These are phyloP conservation scores for Aricia artaxerxes DNA, from an alignment of 2,888 invertebrate species.

Conservation along the genomic window DNA sequence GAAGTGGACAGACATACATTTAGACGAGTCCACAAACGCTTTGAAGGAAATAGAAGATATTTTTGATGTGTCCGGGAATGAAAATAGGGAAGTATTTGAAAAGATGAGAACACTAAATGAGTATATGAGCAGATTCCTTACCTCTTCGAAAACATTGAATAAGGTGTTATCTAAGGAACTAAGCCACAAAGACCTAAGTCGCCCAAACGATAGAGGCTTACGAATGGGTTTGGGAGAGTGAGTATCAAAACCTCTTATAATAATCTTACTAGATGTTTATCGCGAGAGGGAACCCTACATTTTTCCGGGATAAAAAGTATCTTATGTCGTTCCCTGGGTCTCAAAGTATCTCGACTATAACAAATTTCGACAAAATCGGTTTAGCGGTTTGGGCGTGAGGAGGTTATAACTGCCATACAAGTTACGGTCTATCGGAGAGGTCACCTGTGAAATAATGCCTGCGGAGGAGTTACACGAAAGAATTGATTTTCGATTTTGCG, in stretches of 20 bases:
- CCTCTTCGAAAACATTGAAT: conserved; percentile 66
- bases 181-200: conserved; percentile 51
- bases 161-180: conserved; percentile 61
- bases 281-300: too few species aligned
- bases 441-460: too few species aligned
- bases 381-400: too few species aligned
- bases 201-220: conserved; percentile 52
- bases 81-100: conserved; percentile 53
- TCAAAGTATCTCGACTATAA: too few species aligned
- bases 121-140: conserved; percentile 68
- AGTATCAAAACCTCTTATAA: conserved; percentile 45
- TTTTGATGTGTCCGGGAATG: conserved; percentile 48
- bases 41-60: conserved; percentile 57
- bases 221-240: conserved; percentile 63
- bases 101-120: conserved; percentile 68
- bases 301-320: neutral
- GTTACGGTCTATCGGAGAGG: too few species aligned
- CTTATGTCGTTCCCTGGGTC: too few species aligned
- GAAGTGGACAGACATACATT: conserved; percentile 54
- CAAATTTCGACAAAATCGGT: too few species aligned
- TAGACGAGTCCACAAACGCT: conserved; percentile 52
- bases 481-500: too few species aligned
- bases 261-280: neutral
- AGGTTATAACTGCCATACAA: too few species aligned
- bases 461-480: too few species aligned